Evolutionary conservation across 2,113 vertebrate species (phyloP).

Genomic region (Pimephales promelas): DNA sequence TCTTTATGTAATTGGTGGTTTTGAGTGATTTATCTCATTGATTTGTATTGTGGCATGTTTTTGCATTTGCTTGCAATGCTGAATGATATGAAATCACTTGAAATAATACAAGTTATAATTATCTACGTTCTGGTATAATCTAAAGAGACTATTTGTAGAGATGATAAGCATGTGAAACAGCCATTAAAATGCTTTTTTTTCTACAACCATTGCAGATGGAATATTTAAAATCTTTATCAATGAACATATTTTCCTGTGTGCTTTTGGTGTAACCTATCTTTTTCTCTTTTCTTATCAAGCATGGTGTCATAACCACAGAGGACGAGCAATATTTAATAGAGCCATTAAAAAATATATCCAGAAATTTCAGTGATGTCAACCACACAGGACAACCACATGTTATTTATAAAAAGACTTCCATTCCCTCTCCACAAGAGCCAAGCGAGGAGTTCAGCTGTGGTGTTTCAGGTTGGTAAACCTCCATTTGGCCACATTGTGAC

Average conservation of each 20-base stretch:
- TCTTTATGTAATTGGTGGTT: constrained; percentile 64
- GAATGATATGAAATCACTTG: constrained; percentile 44
- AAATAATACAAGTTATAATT: constrained; percentile 25
- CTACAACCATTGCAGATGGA: constrained; percentile 25
- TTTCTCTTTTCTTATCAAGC: constrained; percentile 77
- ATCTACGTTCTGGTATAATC: constrained; percentile 7
- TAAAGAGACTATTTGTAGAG: background rate
- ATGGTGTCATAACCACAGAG: constrained; percentile 96
- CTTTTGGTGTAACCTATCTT: constrained; percentile 50
- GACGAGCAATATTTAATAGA: constrained; percentile 99
- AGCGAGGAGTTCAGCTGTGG: constrained; percentile 90
- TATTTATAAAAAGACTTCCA: constrained; percentile 97
- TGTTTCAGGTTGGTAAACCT: constrained; percentile 87
- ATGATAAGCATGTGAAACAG: background rate
- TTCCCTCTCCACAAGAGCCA: constrained; percentile 82
- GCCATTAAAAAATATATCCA: constrained; percentile 89
- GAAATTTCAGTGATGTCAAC: constrained; percentile 84
- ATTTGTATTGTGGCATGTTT: constrained; percentile 49
- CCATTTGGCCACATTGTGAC: constrained; percentile 57
- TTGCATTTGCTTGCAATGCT: constrained; percentile 55
- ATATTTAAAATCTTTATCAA: constrained; percentile 21
- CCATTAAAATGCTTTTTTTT: constrained; percentile 9
- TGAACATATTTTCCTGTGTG: background rate
- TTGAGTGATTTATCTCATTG: constrained; percentile 59
- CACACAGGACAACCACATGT: constrained; percentile 94